A percentile compares a stretch with the other conserved stretches of the same genome.
Conservation (phyloP, 2,113 vertebrate species). For the Pardalotus punctatus region DNA sequence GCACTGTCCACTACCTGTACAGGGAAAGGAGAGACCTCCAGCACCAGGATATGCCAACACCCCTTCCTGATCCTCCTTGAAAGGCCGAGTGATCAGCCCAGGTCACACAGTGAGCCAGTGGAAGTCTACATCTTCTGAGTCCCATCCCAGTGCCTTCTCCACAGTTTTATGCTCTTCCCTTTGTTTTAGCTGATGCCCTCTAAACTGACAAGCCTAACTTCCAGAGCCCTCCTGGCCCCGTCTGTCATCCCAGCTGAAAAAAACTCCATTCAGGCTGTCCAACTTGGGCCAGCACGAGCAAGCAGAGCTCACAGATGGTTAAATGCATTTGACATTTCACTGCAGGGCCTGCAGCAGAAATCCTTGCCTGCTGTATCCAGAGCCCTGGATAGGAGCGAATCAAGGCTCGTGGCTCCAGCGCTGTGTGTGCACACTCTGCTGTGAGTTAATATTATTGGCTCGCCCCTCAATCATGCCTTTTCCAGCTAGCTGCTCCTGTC, state of each 20-base stretch:
- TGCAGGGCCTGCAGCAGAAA: conserved; percentile 58
- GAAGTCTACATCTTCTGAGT: accelerated
- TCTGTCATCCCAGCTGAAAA: conserved; percentile 50
- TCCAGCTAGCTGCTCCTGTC: conserved; percentile 83
- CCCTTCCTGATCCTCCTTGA: not conserved
- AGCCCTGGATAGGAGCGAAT: conserved; percentile 51
- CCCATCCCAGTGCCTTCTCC: not conserved
- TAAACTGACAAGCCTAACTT: conserved; percentile 6
- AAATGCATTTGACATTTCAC: conserved; percentile 59
- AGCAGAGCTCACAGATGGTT: conserved; percentile 57
- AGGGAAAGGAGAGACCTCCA: not conserved
- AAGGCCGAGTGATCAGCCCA: accelerated
- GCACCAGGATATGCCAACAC: not conserved
- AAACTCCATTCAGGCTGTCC: conserved; percentile 29
- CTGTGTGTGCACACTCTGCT: conserved; percentile 57
- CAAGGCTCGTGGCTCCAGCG: conserved; percentile 47
- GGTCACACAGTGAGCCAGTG: not conserved
- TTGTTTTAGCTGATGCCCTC: not conserved
- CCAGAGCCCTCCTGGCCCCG: conserved; percentile 29
- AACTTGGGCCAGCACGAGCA: not conserved
- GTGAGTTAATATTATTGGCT: conserved; percentile 78
- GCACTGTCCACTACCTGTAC: accelerated
- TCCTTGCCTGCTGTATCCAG: conserved; percentile 35
- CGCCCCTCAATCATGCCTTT: conserved; percentile 81
- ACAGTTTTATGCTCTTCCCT: not conserved